Evolutionary conservation across 2,113 vertebrate species (phyloP), one percentile per base, ranked within the genome.

Genomic region (Engystomops pustulosus): DNA sequence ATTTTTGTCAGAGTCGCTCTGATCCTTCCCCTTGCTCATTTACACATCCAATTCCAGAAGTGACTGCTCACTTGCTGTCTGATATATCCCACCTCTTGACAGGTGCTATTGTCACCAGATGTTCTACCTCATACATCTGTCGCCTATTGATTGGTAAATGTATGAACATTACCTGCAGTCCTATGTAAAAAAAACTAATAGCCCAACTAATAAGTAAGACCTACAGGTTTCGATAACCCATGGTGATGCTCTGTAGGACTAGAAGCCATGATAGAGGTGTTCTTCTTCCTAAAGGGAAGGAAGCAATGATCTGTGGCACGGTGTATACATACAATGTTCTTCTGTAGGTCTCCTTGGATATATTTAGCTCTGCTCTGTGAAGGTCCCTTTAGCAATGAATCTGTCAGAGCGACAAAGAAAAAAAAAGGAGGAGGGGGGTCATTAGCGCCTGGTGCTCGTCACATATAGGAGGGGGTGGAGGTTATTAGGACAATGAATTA

Each of bases 401-500:
- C 55, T 74, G 15, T 83, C 51, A 75, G 30, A 45, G 38, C 58
- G 23, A 82, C 68, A 82, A 82, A 71, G 38, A 36, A 58, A 72
- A 36, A 36, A 58, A 72, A 36, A 49, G 23, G 34, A 27, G 38
- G 15, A 15, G 38, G 81, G 79, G 70, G 34, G 51, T 53, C 27
- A 58, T 83, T 71, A 82, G 68, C 51, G 9, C 23, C 67, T 72
- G 38, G 58, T n/a, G 47, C 69, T 60, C 51, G 38, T 60, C 47
- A 76, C 49, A 55, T 76, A 49, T 55, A 44, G 32, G 69, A 60
- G 32, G 81, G 23, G 80, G 69, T 62, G 69, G 36, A 51, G 70
- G 71, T 75, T 83, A 75, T 75, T 49, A 65, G 81, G 81, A 83
- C 81, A 83, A 83, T 83, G 12, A 75, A 83, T 83, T 76, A 83